Percentiles rank a stretch among this genome's conserved stretches.
phyloP scores from a whole-genome alignment of 1,140 invertebrate genomes.

The Sinella curviseta region DNA sequence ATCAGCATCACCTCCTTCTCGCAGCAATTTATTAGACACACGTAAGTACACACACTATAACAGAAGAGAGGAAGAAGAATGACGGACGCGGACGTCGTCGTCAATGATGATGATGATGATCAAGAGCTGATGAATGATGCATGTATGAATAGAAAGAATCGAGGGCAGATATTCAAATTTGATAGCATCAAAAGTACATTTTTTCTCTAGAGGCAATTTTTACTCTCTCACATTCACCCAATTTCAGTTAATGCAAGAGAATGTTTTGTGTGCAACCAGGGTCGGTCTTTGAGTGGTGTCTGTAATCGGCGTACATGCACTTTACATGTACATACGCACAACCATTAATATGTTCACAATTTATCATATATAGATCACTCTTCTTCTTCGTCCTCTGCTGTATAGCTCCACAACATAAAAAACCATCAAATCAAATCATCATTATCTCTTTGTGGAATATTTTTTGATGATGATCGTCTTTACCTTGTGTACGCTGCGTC shows the following conservation, averaged over 20 bases:
- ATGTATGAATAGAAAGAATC: background rate
- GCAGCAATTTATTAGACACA: background rate
- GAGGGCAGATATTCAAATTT: slow-evolving; percentile 4
- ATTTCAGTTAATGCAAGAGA: background rate
- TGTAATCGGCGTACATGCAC: background rate
- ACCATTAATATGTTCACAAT: too few relatives aligned
- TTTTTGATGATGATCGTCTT: too few relatives aligned
- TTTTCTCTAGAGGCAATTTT: background rate
- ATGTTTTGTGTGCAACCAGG: background rate
- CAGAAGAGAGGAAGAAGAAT: background rate
- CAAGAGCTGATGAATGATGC: background rate
- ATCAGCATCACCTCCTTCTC: background rate
- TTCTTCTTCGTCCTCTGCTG: too few relatives aligned
- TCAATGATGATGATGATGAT: background rate
- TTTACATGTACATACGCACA: background rate
- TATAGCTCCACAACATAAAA: too few relatives aligned
- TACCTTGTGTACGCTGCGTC: too few relatives aligned
- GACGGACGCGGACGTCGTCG: background rate
- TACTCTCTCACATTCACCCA: background rate
- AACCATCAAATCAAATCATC: background rate
- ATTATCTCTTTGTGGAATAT: background rate
- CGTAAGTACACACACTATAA: background rate
- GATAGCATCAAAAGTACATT: background rate
- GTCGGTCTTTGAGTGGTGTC: background rate
- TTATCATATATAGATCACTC: too few relatives aligned